Conservation (phyloP, 2,888 invertebrate genomes). For the Lomographa bimaculata region DNA sequence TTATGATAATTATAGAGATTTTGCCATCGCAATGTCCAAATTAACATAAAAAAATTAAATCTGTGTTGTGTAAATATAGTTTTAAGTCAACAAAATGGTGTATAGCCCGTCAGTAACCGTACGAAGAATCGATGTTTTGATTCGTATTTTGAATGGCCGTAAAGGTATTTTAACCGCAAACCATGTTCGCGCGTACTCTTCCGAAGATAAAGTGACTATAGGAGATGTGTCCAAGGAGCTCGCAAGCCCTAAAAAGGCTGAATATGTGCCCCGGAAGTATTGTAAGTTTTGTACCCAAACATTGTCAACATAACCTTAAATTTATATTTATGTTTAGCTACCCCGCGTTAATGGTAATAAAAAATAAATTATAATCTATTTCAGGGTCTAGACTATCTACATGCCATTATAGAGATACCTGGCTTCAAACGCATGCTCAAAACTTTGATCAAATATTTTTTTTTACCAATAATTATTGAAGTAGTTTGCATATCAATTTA, state of each 20-base stretch:
- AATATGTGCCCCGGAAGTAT: conserved; percentile 93
- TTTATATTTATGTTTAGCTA: background rate
- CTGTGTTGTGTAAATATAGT: conserved; percentile 10
- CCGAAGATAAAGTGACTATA: conserved; percentile 86
- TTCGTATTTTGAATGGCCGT: conserved; percentile 71
- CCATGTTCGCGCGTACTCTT: conserved; percentile 68
- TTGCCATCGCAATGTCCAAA: conserved; percentile 4
- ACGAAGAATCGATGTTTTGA: conserved; percentile 75
- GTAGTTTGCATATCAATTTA: too few species aligned
- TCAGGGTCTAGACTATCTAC: too few species aligned
- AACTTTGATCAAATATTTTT: too few species aligned
- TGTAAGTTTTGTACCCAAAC: conserved; percentile 81
- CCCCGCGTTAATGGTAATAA: too few species aligned
- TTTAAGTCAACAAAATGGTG: conserved; percentile 45
- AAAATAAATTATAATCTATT: too few species aligned
- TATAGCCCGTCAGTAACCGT: conserved; percentile 70
- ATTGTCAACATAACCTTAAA: conserved; percentile 37
- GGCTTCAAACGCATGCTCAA: too few species aligned
- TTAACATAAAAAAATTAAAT: conserved; percentile 6
- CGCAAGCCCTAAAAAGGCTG: conserved; percentile 85
- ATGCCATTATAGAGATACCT: too few species aligned
- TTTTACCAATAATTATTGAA: too few species aligned
- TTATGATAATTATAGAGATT: conserved; percentile 20
- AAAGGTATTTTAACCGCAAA: conserved; percentile 65
- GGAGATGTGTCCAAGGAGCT: conserved; percentile 88